Evolutionary conservation across 2,113 vertebrate species (phyloP), one percentile per base, ranked within the genome.

Genomic region (Xyliphius kryptos): DNA sequence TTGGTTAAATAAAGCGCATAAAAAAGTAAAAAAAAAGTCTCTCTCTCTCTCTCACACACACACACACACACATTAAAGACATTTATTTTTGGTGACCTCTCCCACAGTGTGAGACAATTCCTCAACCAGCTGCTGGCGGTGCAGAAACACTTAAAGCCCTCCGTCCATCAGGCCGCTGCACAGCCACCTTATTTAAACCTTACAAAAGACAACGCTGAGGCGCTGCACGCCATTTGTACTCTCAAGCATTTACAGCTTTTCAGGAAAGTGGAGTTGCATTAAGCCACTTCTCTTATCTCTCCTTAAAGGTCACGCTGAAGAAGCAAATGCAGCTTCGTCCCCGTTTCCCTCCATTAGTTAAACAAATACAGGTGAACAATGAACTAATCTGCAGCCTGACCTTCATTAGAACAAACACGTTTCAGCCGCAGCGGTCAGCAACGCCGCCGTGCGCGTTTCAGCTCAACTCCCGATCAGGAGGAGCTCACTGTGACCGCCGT

Each of bases 361-460:
- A 67, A 59, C 64, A 67, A 67, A 67, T 52, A 67, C 56, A 67
- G 48, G 13, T 59, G 64, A 56, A 52, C 64, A 46, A 26, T 46
- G 47, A 19, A 37, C 63, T 65, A 56, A 65, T 65, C 64, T 51
- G 47, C 6, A 32, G 47, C 12, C 46, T 59, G 64, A 67, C 64
- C 64, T 67, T 67, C 56, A 67, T 15, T n/a, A 21, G 55, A 6
- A n/a, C 19, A 48, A 47, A 66, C 20, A 57, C n/a, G 19, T 19
- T 5, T 21, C 9, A 50, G 40, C 16, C 17, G 37, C 13, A 11
- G n/a, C n/a, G n/a, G n/a, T n/a, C n/a, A n/a, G n/a, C n/a, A n/a
- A n/a, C n/a, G n/a, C n/a, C n/a, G n/a, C n/a, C n/a, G n/a, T n/a
- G n/a, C 20, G 49, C n/a, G 19, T 19, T 5, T 21, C 9, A 50